Conservation (phyloP, 2,113 vertebrate species). For the Carollia perspicillata region DNA sequence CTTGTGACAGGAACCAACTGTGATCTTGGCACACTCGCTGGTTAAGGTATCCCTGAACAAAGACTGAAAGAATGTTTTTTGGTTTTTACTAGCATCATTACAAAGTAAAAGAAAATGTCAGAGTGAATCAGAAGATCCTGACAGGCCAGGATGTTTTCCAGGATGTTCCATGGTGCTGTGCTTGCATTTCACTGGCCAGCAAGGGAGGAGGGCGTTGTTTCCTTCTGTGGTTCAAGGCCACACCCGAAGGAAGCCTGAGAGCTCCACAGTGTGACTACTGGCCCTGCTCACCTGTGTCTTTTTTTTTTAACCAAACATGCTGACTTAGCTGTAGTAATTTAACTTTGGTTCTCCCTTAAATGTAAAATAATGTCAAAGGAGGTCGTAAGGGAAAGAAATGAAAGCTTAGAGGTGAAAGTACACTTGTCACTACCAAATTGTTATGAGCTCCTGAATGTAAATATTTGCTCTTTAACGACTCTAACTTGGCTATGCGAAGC, state of each 20-base stretch:
- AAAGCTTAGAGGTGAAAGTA: not conserved
- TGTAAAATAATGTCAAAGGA: not conserved
- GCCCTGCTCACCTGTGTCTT: not conserved
- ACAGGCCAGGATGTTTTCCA: not conserved
- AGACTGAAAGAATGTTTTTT: slow-evolving; percentile 43
- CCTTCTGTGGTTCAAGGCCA: not conserved
- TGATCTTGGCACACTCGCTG: slow-evolving; percentile 51
- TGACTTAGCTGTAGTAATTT: not conserved
- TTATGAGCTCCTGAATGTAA: not conserved
- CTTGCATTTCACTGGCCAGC: not conserved
- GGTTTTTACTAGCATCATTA: not conserved
- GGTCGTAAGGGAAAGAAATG: not conserved
- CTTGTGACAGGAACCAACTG: slow-evolving; percentile 30
- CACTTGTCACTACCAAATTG: not conserved
- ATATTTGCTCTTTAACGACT: not conserved
- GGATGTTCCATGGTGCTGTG: not conserved
- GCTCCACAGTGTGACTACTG: not conserved
- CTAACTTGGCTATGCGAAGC: not conserved
- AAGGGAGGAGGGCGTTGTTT: not conserved
- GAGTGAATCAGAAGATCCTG: not conserved
- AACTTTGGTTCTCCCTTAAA: not conserved
- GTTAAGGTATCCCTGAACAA: slow-evolving; percentile 32
- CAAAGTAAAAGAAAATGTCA: not conserved
- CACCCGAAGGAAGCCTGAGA: not conserved
- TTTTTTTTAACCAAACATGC: not conserved